Base-by-base conservation (phyloP, 2,888 invertebrate genomes). In the Drosophila recens region DNA sequence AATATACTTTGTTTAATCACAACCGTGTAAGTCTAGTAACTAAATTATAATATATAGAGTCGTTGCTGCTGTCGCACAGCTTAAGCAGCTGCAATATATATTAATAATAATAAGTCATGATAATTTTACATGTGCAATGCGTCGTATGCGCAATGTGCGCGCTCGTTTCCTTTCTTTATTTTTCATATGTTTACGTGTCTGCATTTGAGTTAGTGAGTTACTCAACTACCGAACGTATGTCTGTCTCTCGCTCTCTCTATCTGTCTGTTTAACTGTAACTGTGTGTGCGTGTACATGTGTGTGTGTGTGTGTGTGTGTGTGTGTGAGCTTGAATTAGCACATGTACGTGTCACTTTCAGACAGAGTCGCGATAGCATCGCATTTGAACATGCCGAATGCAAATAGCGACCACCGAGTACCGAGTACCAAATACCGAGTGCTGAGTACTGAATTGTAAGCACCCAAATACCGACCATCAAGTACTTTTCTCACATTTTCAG, bases 341-440 rank as follows among this genome's bases (percentile, higher is more conserved):
- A 76, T 74, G 89, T 86, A 86, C 87, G 87, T 83, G 87, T 75
- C 89, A 70, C 74, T 83, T 69, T 66, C 83, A 71, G 70, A 63
- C 62, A 70, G 30, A 48, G 40, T 42, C 53, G 69, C 69, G 79
- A 76, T 79, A 75, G 58, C 76, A 76, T 76, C 63, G 51, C 75
- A 66, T 79, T 79, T 79, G 59, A 75, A 77, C 79, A 76, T 79
- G 42, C 78, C 78, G 65, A 69, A 77, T 69, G 75, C 73, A 73
- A 77, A 76, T 54, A 54, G 69, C 49, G 53, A 53, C n/a, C 17
- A 45, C 27, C 27, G 17, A 34, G 27, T 51, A 52, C 58, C 9
- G n/a, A 63, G 6, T 42, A 53, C 36, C 15, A 4, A 45, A 13
- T 53, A 56, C 45, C 9, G 10, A 34, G 17, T 43, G 36, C 11